phyloP scores from a whole-genome alignment of 2,113 vertebrate species.

The Oreocharis arfaki region DNA sequence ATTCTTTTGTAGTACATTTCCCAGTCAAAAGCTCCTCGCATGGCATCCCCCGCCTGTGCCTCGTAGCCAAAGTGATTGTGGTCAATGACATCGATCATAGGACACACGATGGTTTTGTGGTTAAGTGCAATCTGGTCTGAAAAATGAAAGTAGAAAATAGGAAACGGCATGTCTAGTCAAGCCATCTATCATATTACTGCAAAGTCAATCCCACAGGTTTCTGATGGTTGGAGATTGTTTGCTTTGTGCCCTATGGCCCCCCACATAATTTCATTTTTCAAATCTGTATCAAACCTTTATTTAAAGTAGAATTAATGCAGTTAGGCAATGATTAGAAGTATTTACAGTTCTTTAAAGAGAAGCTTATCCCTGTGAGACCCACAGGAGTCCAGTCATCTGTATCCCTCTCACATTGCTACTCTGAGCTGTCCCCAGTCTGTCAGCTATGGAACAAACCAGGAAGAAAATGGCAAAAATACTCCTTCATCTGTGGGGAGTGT shows the following conservation, averaged over 20 bases:
- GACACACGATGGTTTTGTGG: conserved; percentile 89
- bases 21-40: conserved; percentile 92
- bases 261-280: conserved; percentile 15
- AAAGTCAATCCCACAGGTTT: conserved; percentile 40
- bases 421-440: conserved; percentile 78
- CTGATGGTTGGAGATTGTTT: background rate
- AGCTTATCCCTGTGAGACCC: conserved; percentile 69
- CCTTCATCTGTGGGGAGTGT: conserved; percentile 12
- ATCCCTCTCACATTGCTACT: conserved; percentile 66
- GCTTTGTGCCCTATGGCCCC: background rate
- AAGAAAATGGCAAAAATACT: conserved; percentile 32
- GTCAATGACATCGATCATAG: conserved; percentile 94
- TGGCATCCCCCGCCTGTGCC: conserved; percentile 88
- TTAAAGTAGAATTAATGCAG: conserved; percentile 49
- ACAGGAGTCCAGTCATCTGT: conserved; percentile 58
- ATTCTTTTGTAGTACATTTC: conserved; percentile 95
- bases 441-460: conserved; percentile 48
- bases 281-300: conserved; percentile 28
- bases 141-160: conserved; percentile 75
- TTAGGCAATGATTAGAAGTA: conserved; percentile 75
- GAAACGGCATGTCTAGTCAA: conserved; percentile 66
- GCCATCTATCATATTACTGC: conserved; percentile 63
- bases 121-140: conserved; percentile 90
- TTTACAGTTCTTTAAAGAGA: conserved; percentile 74
- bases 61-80: conserved; percentile 93